Evolutionary conservation across 2,888 invertebrate species (phyloP).

Genomic region (Zygothrica quintamaculata): DNA sequence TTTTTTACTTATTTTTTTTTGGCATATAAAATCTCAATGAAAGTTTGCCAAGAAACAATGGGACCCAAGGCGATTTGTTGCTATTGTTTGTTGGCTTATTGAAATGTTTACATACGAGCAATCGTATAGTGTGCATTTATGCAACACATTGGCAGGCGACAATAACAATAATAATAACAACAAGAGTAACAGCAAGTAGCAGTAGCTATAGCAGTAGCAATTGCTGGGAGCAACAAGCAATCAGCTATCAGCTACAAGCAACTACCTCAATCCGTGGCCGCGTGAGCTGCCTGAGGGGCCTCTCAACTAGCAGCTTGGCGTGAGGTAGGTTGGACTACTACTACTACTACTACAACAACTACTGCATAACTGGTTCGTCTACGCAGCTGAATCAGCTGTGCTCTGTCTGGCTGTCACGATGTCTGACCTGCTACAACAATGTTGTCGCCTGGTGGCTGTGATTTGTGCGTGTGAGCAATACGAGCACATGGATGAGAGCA

Average conservation of each 20-base stretch:
- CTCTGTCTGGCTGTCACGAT: slow-evolving; percentile 36
- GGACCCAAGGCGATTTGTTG: slow-evolving; percentile 63
- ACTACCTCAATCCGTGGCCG: slow-evolving; percentile 58
- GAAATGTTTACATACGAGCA: slow-evolving; percentile 63
- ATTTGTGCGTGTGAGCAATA: slow-evolving; percentile 50
- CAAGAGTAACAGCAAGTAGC: slow-evolving; percentile 33
- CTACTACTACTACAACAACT: slow-evolving; percentile 18
- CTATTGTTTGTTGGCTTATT: slow-evolving; percentile 57
- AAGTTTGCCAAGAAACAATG: slow-evolving; percentile 71
- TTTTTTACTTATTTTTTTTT: slow-evolving; percentile 38
- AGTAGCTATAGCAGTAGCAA: slow-evolving; percentile 18
- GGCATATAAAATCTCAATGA: slow-evolving; percentile 75
- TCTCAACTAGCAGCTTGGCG: slow-evolving; percentile 54
- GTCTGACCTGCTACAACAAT: slow-evolving; percentile 64
- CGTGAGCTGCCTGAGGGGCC: slow-evolving; percentile 49
- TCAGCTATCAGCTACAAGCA: slow-evolving; percentile 19
- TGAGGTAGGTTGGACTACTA: slow-evolving; percentile 64
- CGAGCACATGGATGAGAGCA: slow-evolving; percentile 3
- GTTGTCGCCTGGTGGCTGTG: slow-evolving; percentile 60
- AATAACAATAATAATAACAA: slow-evolving; percentile 16
- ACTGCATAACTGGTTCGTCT: slow-evolving; percentile 68
- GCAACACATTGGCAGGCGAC: slow-evolving; percentile 40
- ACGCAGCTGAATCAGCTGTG: slow-evolving; percentile 60
- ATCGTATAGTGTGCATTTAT: slow-evolving; percentile 44
- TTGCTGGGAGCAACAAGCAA: too few relatives aligned